Evolutionary conservation across 2,113 vertebrate genomes (phyloP).

Genomic region (Lagopus muta): DNA sequence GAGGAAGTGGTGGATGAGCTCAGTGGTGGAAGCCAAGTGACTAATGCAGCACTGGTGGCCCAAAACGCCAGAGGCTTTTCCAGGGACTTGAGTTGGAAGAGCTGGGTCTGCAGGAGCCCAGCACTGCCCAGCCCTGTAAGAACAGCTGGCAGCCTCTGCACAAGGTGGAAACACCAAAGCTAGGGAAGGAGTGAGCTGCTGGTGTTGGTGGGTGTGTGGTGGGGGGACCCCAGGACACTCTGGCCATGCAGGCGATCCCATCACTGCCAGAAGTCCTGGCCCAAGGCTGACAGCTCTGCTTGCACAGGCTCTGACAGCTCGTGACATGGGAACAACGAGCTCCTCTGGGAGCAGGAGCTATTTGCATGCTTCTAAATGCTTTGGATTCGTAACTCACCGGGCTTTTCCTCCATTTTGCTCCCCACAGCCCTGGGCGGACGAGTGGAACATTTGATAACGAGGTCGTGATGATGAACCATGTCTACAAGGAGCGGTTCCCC

Average conservation of each 20-base stretch:
- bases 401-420: not conserved
- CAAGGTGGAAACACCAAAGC: not conserved
- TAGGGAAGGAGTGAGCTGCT: not conserved
- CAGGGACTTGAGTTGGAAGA: not conserved
- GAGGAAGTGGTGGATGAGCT: not conserved
- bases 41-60: not conserved
- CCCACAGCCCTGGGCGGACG: slow-evolving; percentile 88
- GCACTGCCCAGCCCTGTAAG: not conserved
- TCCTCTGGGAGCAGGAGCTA: not conserved
- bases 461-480: slow-evolving; percentile 98
- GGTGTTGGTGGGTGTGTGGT: not conserved
- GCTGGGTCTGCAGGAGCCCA: not conserved
- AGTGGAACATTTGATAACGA: slow-evolving; percentile 92
- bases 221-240: not conserved
- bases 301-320: not conserved
- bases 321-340: not conserved
- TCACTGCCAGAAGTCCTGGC: not conserved
- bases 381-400: accelerated
- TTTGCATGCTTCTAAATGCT: not conserved
- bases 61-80: not conserved
- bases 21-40: not conserved
- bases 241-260: not conserved
- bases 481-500: slow-evolving; percentile 96
- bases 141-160: not conserved
- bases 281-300: not conserved